phyloP scores from a whole-genome alignment of 2,888 invertebrate genomes.

The Tryphoninae sp. region DNA sequence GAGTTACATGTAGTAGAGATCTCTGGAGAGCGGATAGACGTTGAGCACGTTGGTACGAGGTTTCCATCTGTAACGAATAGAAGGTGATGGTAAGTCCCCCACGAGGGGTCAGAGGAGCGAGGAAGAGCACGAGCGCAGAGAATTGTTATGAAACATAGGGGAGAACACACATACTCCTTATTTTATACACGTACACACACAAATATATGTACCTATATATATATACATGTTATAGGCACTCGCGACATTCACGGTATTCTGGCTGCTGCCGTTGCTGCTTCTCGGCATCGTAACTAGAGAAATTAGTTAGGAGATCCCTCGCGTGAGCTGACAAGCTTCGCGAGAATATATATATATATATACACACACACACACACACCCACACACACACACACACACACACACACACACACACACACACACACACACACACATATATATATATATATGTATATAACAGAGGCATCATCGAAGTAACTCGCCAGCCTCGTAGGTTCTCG shows the following conservation, averaged over 20 bases:
- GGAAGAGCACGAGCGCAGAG: conserved; percentile 42
- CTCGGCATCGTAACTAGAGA: conserved; percentile 65
- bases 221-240: conserved; percentile 15
- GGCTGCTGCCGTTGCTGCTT: conserved; percentile 34
- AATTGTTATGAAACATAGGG: conserved; percentile 66
- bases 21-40: conserved; percentile 50
- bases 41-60: conserved; percentile 39
- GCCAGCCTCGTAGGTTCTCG: conserved; percentile 25
- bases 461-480: conserved; percentile 9
- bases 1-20: conserved; percentile 35
- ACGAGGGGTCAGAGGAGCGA: conserved; percentile 33
- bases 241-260: conserved; percentile 59
- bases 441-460: not conserved
- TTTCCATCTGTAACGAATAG: conserved; percentile 62
- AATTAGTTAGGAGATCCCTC: conserved; percentile 68
- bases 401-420: no score
- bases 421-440: not conserved
- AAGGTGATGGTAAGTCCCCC: conserved; percentile 34
- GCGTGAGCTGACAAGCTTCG: conserved; percentile 63
- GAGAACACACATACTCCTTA: conserved; percentile 29
- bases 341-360: conserved; percentile 9
- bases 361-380: no score
- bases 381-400: no score
- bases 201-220: not conserved
- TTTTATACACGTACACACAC: not conserved